These are phyloP conservation scores for Pristiophorus japonicus DNA, from an alignment of 2,113 vertebrate species.

Conservation along the genomic window DNA sequence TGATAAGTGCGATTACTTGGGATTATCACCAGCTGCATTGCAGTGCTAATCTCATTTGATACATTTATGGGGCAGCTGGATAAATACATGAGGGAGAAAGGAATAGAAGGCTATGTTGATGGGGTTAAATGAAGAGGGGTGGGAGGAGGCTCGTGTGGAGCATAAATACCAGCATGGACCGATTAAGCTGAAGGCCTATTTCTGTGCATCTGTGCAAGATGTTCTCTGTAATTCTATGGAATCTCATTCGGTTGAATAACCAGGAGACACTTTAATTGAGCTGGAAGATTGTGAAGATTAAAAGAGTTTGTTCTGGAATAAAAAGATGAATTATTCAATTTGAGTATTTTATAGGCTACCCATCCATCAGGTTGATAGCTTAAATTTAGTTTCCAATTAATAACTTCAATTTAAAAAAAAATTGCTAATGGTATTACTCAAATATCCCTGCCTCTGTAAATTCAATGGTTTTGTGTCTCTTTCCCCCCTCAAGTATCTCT, in stretches of 20 bases:
- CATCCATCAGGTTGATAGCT: constrained; percentile 22
- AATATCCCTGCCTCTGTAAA: no score
- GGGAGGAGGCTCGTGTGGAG: neutral
- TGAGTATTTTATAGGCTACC: constrained; percentile 3
- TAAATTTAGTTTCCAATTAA: constrained; percentile 15
- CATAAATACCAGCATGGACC: neutral
- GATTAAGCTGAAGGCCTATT: neutral
- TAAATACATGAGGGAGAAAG: neutral
- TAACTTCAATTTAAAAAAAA: neutral
- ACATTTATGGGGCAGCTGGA: neutral
- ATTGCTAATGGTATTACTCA: neutral
- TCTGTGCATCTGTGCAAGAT: no score
- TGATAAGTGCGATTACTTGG: constrained; percentile 23
- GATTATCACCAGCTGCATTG: constrained; percentile 30
- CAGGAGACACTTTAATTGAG: neutral
- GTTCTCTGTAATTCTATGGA: neutral
- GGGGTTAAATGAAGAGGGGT: neutral
- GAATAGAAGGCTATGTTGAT: neutral
- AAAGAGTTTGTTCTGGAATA: constrained; percentile 2
- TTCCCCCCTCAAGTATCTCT: neutral
- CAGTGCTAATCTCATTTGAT: constrained; percentile 25
- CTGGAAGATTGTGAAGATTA: neutral
- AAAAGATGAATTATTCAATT: constrained; percentile 30
- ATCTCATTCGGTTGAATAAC: neutral
- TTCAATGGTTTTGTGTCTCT: neutral